Percentiles rank a stretch among this genome's conserved stretches.
These are phyloP conservation scores for Caenorhabditis doughertyi DNA, from an alignment of 2,888 invertebrate species.

Conservation along the genomic window DNA sequence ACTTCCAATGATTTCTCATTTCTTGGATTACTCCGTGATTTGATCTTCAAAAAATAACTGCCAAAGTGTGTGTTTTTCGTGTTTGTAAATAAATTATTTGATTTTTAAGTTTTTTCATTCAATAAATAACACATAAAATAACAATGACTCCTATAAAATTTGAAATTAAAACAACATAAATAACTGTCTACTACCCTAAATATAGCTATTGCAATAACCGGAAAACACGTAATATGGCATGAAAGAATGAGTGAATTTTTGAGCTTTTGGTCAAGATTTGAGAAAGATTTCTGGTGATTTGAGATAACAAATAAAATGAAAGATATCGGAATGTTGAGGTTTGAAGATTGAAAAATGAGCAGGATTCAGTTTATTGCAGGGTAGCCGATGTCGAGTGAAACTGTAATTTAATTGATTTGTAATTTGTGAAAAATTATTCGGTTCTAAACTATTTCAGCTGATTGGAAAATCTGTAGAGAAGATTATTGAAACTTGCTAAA, in stretches of 20 bases:
- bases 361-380: conserved; percentile 76
- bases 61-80: conserved; percentile 6
- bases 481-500: neutral
- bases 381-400: conserved; percentile 78
- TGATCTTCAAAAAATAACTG: conserved; percentile 40
- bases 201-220: conserved; percentile 48
- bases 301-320: neutral
- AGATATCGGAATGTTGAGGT: neutral
- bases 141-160: conserved; percentile 47
- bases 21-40: conserved; percentile 46
- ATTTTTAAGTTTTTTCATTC: conserved; percentile 24
- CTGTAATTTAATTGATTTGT: conserved; percentile 53
- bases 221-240: conserved; percentile 54
- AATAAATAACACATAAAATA: conserved; percentile 23
- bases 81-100: conserved; percentile 49
- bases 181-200: conserved; percentile 22
- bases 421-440: neutral
- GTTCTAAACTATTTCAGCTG: neutral
- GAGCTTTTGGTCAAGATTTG: conserved; percentile 39
- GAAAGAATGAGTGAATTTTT: conserved; percentile 14
- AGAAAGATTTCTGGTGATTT: conserved; percentile 14
- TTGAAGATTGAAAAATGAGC: conserved; percentile 30
- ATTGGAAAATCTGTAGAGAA: neutral
- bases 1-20: conserved; percentile 51
- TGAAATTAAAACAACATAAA: conserved; percentile 13